phyloP scores from a whole-genome alignment of 2,888 invertebrate species.

The Drosophila koepferae region DNA sequence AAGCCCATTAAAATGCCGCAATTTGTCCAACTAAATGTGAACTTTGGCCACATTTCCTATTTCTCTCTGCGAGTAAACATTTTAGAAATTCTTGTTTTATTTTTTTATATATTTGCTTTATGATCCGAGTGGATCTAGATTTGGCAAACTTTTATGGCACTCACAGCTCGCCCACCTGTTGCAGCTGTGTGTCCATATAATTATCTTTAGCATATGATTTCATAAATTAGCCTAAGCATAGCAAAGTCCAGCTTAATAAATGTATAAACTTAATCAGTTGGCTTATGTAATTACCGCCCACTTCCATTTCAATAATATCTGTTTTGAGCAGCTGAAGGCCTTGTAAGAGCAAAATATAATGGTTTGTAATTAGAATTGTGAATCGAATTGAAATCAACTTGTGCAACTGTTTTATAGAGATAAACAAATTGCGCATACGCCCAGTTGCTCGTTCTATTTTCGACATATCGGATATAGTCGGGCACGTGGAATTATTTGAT shows the following conservation, averaged over 20 bases:
- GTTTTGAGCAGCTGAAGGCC: conserved; percentile 30
- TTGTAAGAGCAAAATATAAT: conserved; percentile 2
- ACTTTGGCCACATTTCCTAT: conserved; percentile 20
- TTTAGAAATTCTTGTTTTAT: conserved; percentile 57
- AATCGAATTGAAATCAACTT: conserved; percentile 50
- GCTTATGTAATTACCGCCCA: conserved; percentile 4
- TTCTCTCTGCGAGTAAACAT: conserved; percentile 55
- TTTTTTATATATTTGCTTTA: conserved; percentile 67
- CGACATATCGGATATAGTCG: conserved; percentile 23
- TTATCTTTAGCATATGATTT: background rate
- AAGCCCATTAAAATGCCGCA: conserved; percentile 11
- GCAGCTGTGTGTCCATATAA: background rate
- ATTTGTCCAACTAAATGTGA: conserved; percentile 1
- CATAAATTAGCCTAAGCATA: background rate
- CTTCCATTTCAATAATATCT: conserved; percentile 10
- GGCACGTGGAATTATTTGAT: conserved; percentile 41
- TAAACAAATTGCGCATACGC: conserved; percentile 57
- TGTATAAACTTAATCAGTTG: background rate
- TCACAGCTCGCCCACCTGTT: conserved; percentile 44
- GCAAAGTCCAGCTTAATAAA: conserved; percentile 9
- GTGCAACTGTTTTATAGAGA: conserved; percentile 34
- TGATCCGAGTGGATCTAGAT: conserved; percentile 46
- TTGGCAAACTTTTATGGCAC: conserved; percentile 45
- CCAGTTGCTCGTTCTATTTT: conserved; percentile 23
- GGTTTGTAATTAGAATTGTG: conserved; percentile 48